phyloP scores from a whole-genome alignment of 2,113 vertebrate genomes.

The Eidolon helvum region DNA sequence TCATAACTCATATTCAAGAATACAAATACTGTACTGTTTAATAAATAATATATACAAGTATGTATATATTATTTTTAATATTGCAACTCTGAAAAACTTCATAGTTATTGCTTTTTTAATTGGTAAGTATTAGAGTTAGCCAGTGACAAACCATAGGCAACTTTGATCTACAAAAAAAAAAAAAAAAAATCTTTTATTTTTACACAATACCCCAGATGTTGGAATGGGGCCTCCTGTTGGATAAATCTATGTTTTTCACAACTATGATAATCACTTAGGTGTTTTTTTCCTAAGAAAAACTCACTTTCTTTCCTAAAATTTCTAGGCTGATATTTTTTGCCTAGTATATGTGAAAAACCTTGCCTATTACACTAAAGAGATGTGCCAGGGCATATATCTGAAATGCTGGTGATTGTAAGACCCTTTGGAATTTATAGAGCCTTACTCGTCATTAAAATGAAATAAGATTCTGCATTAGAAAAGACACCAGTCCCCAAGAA shows the following conservation, averaged over 20 bases:
- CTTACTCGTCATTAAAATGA: constrained; percentile 45
- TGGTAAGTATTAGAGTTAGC: not conserved
- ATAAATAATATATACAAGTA: not conserved
- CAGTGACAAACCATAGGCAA: not conserved
- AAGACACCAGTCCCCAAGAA: not conserved
- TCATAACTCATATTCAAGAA: not conserved
- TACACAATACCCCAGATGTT: not conserved
- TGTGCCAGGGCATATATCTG: not conserved
- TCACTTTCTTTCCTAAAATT: constrained; percentile 32
- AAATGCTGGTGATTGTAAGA: constrained; percentile 34
- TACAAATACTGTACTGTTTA: not conserved
- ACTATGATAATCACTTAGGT: not conserved
- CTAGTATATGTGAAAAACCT: not conserved
- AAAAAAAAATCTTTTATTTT: constrained; percentile 23
- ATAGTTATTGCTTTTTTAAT: not conserved
- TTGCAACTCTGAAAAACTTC: not conserved
- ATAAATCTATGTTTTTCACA: not conserved
- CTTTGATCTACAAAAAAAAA: not conserved
- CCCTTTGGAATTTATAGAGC: constrained; percentile 57
- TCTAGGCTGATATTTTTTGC: constrained; percentile 1
- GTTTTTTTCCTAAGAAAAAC: not conserved
- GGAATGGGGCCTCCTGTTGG: not conserved
- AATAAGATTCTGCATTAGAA: constrained; percentile 33
- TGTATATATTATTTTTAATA: not conserved
- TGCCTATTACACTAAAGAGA: constrained; percentile 9